phyloP scores from a whole-genome alignment of 2,797 vertebrate species.

The Sebastes dallii region DNA sequence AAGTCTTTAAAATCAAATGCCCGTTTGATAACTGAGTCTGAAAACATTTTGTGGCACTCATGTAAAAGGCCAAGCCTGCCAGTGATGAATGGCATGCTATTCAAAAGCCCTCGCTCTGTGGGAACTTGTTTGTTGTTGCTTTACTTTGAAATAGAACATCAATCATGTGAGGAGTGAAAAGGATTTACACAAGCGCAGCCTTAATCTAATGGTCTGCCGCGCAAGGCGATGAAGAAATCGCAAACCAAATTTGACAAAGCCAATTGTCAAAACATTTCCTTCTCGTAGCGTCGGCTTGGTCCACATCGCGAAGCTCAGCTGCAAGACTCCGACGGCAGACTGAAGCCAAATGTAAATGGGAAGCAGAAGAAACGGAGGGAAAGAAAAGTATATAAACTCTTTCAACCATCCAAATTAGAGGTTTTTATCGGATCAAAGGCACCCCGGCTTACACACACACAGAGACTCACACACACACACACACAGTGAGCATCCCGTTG shows the following conservation, averaged over 20 bases:
- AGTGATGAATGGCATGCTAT: conserved; percentile 56
- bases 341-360: conserved; percentile 65
- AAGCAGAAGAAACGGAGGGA: conserved; percentile 36
- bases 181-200: conserved; percentile 60
- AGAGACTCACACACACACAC: conserved; percentile 15
- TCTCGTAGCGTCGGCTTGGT: conserved; percentile 24
- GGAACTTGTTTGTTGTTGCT: conserved; percentile 74
- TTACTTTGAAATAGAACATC: conserved; percentile 72
- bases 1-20: conserved; percentile 33
- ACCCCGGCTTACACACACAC: conserved; percentile 18
- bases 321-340: conserved; percentile 17
- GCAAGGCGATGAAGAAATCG: conserved; percentile 59
- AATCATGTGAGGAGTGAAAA: conserved; percentile 60
- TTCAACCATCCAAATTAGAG: conserved; percentile 75
- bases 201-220: conserved; percentile 77
- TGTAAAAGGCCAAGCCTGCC: conserved; percentile 61
- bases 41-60: conserved; percentile 50
- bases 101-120: conserved; percentile 62
- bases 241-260: conserved; percentile 75
- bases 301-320: conserved; percentile 30
- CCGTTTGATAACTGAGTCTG: conserved; percentile 44
- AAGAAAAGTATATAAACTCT: conserved; percentile 65
- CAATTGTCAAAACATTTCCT: conserved; percentile 64
- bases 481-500: conserved; percentile 41
- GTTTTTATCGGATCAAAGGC: conserved; percentile 78